Conservation (phyloP, 2,113 vertebrate species). For the Alosa alosa region DNA sequence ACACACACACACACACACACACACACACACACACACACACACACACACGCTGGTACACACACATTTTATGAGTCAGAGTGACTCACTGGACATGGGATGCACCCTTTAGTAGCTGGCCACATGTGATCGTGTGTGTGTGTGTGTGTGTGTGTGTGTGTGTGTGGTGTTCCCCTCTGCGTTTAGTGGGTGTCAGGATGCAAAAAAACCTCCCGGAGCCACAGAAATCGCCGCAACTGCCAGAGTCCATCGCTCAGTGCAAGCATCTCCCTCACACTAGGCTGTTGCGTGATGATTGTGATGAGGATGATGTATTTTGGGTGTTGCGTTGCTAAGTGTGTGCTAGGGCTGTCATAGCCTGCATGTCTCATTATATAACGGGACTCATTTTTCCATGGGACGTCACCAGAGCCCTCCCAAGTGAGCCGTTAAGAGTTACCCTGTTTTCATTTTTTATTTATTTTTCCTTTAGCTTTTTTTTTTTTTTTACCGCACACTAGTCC, state of each 20-base stretch:
- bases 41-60: background rate
- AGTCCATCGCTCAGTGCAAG: background rate
- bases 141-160: background rate
- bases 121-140: background rate
- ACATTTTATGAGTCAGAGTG: background rate
- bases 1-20: background rate
- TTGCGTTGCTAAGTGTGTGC: slow-evolving; percentile 12
- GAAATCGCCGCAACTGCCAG: background rate
- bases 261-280: background rate
- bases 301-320: slow-evolving; percentile 7
- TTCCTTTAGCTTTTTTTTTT: background rate
- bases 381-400: slow-evolving; percentile 14
- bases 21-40: too few relatives aligned
- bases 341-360: background rate
- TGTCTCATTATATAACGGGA: slow-evolving; percentile 7
- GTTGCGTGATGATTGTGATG: background rate
- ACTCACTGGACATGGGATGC: background rate
- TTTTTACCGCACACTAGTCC: background rate
- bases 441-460: background rate
- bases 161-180: background rate
- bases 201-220: background rate
- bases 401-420: background rate
- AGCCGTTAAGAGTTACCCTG: slow-evolving; percentile 4
- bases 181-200: background rate
- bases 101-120: slow-evolving; percentile 1